These are phyloP conservation scores for Leptothorax acervorum DNA, from an alignment of 2,888 invertebrate genomes.

Conservation along the genomic window DNA sequence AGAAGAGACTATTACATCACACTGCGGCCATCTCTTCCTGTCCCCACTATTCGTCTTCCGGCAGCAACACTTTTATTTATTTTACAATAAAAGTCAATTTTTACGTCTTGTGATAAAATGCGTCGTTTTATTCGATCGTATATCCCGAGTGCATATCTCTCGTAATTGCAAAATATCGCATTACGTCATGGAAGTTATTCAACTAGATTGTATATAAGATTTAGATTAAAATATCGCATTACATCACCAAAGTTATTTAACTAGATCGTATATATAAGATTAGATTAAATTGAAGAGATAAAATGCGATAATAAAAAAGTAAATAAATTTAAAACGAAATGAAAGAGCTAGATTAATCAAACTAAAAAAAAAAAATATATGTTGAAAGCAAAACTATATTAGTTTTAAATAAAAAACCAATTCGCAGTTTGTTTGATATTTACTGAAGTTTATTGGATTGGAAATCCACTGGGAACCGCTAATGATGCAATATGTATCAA, in stretches of 20 bases:
- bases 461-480: background rate
- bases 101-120: slow-evolving; percentile 82
- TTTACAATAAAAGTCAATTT: slow-evolving; percentile 83
- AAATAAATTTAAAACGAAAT: background rate
- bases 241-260: slow-evolving; percentile 4
- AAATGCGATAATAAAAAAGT: background rate
- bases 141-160: background rate
- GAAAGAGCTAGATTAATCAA: slow-evolving; percentile 9
- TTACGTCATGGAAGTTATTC: slow-evolving; percentile 1
- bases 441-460: background rate
- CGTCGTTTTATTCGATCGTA: background rate
- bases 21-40: slow-evolving; percentile 56
- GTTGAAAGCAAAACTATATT: background rate
- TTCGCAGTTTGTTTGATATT: slow-evolving; percentile 1
- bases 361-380: background rate
- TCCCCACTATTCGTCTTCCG: slow-evolving; percentile 48
- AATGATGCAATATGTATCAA: slow-evolving; percentile 32
- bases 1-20: slow-evolving; percentile 73
- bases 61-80: slow-evolving; percentile 82
- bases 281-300: background rate
- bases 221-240: background rate
- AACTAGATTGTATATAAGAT: background rate
- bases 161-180: background rate
- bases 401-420: slow-evolving; percentile 1
- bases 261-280: background rate